Base-by-base conservation (phyloP, 2,113 vertebrate species). In the Glaucidium brasilianum region DNA sequence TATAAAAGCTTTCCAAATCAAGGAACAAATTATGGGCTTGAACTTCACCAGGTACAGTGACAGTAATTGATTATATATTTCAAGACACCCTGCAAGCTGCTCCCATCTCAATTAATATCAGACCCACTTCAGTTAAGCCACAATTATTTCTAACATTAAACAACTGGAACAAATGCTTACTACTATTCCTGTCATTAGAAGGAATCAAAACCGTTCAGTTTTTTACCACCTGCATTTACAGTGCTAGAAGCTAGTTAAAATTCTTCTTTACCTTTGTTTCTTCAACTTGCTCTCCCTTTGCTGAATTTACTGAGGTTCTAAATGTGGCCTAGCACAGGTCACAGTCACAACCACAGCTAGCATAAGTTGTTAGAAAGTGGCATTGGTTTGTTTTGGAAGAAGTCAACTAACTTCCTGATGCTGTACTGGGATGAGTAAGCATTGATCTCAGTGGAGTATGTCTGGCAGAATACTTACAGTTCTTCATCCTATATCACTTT, bases 41-140 rank as follows among this genome's bases (percentile, higher is more conserved):
- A 92, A 84, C 64, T 87, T 94, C 11, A 0, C 52, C 37, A 88
- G 45, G 49, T 76, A 53, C 66, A 52, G n/a, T 90, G 93, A 94
- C 92, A 94, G 66, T 92, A 94, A 95, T 35, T 95, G 58, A 94
- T 92, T 75, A 75, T 53, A 87, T 92, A 91, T 95, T 96, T 81
- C 88, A 84, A 91, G 80, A 87, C 60, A 60, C 39, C 56, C 86
- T 75, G 60, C 60, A 89, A 97, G 79, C 60, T 66, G 58, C 53
- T 91, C 52, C 64, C 64, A 64, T 77, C 49, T 76, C 76, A 95
- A 94, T 91, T 96, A 95, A 87, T 91, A 94, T 77, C 83, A 89
- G 76, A 81, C 22, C 17, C 5, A n/a, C 23, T 92, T 78, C 68
- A 89, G 88, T 74, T 68, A 92, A 89, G 43, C 45, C 73, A 49